Conservation (phyloP, 64 coral and sea anemone genomes). For the Astreopora myriophthalma region DNA sequence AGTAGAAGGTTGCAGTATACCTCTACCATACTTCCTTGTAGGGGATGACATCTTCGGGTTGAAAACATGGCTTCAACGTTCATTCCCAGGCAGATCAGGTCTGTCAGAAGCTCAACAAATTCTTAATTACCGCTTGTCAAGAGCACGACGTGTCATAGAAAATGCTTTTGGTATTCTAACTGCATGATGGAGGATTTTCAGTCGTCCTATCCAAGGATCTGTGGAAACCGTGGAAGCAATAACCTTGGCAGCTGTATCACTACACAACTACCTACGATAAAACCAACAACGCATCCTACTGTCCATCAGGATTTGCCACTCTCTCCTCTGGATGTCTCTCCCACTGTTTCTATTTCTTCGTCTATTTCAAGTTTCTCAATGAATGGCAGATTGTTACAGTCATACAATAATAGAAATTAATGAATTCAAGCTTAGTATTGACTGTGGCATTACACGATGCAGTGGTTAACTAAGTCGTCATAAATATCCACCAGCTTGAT, state of each 20-base stretch:
- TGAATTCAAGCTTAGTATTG: neutral
- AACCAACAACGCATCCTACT: conserved; percentile 11
- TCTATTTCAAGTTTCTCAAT: neutral
- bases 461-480: neutral
- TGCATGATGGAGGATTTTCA: conserved; percentile 21
- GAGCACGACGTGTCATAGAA: conserved; percentile 39
- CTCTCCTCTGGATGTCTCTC: neutral
- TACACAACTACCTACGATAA: conserved; percentile 12
- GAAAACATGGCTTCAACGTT: neutral
- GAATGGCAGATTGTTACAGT: neutral
- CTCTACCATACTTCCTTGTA: conserved; percentile 40
- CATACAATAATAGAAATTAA: neutral
- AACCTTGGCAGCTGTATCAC: too few species aligned
- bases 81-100: neutral
- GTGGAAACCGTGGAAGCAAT: too few species aligned
- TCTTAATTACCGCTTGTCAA: conserved; percentile 41
- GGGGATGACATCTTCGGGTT: conserved; percentile 56
- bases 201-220: too few species aligned
- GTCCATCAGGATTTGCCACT: conserved; percentile 17
- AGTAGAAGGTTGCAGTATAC: neutral
- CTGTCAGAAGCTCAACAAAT: conserved; percentile 9
- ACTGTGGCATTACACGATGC: neutral
- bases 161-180: conserved; percentile 39
- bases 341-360: neutral
- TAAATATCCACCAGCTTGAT: neutral